A percentile compares a stretch with the other conserved stretches of the same genome.
Conservation (phyloP, 2,113 vertebrate species). For the Corythornis cristatus region DNA sequence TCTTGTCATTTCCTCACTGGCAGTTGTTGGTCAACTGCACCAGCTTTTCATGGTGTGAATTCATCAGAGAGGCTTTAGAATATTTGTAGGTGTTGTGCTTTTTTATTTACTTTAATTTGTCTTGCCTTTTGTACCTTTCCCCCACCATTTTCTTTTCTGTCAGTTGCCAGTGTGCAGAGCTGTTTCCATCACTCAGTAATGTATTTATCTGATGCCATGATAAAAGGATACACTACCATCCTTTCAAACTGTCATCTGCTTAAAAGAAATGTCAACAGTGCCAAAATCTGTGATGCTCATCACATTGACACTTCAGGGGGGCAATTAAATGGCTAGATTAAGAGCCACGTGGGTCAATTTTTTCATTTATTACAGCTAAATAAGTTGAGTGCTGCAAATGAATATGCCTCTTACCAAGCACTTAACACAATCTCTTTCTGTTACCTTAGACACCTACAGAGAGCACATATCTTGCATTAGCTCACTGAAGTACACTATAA, state of each 20-base stretch:
- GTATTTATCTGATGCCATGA: constrained; percentile 3
- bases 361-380: constrained; percentile 24
- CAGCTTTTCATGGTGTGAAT: neutral
- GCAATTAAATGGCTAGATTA: constrained; percentile 43
- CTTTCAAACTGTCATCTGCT: constrained; percentile 56
- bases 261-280: constrained; percentile 60
- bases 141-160: neutral
- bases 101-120: neutral
- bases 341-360: constrained; percentile 23
- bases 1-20: neutral
- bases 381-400: constrained; percentile 38
- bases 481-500: neutral
- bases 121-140: neutral
- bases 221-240: neutral
- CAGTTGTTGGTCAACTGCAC: neutral
- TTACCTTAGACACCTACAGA: constrained; percentile 10
- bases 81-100: neutral
- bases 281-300: constrained; percentile 30
- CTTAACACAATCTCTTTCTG: constrained; percentile 48
- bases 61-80: neutral
- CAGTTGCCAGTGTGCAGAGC: neutral
- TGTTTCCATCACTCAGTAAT: constrained; percentile 2
- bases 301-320: constrained; percentile 20
- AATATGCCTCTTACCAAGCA: constrained; percentile 49
- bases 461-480: neutral